Evolutionary conservation across 2,113 vertebrate species (phyloP), one percentile per base, ranked within the genome.

Genomic region (Leiothrix lutea): DNA sequence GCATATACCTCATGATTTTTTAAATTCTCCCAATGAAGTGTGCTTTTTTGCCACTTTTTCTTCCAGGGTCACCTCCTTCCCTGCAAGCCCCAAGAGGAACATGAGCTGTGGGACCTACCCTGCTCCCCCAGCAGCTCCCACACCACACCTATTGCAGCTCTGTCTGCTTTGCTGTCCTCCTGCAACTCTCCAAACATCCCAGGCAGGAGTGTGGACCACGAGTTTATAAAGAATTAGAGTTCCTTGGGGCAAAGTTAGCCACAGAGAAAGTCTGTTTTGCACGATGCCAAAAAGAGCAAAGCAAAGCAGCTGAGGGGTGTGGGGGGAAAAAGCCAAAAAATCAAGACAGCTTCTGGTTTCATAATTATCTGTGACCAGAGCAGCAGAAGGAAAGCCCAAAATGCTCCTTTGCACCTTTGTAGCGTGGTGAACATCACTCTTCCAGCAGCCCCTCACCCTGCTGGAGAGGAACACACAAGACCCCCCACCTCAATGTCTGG

Each of bases 391-490:
- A 84, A 69, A 5, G 3, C 20, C 38, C 61, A 45, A 74, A 93
- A 51, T 2, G 9, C n/a, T 65, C 18, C 28, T 78, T 17, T 25
- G 36, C 21, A n/a, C 9, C 60, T 25, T 3, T 5, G 5, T 20
- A 45, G 21, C 3, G 12, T 3, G 7, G 36, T 18, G 24, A 62
- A 16, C 28, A 21, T 1, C 50, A 26, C 8, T 17, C 19, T 26
- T 25, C 14, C 25, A 19, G 36, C 45, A 38, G 31, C 5, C 40
- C 38, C 62, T 75, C 40, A 22, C 20, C 5, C 53, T 51, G 11
- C 40, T 31, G 73, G 45, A 44, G 9, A 40, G 24, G 28, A 40
- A 40, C 47, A n/a, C 4, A 2, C 0, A 0, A 47, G 8, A 50
- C 2, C 12, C 40, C 36, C 24, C 12, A 3, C 14, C 22, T 14